A percentile compares a stretch with the other conserved stretches of the same genome.
These are phyloP conservation scores for Aricia artaxerxes DNA, from an alignment of 2,888 invertebrate species.

Conservation along the genomic window DNA sequence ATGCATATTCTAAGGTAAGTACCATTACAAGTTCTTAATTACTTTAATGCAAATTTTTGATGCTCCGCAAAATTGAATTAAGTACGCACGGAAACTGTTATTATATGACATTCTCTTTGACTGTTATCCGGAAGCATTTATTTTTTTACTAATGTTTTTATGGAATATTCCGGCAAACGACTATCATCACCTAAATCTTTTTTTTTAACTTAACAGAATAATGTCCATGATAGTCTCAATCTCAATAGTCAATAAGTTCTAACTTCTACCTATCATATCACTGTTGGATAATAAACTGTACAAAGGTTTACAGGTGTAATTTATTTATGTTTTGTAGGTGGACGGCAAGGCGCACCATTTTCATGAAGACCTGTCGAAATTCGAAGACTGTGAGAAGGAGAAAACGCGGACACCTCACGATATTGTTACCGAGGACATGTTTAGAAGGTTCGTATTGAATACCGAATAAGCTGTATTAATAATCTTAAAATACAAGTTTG, in stretches of 20 bases:
- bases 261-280: too few relatives aligned
- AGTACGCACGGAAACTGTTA: background rate
- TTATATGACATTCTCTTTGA: too few relatives aligned
- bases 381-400: constrained; percentile 65
- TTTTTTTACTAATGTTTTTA: background rate
- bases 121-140: background rate
- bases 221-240: background rate
- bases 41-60: background rate
- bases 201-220: too few relatives aligned
- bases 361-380: constrained; percentile 63
- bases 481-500: too few relatives aligned
- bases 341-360: constrained; percentile 63
- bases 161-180: background rate
- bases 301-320: background rate
- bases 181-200: background rate
- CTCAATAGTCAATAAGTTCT: too few relatives aligned
- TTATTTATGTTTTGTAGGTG: constrained; percentile 47
- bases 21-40: too few relatives aligned
- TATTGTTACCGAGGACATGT: constrained; percentile 87
- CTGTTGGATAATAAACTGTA: too few relatives aligned
- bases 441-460: constrained; percentile 72
- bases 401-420: constrained; percentile 77
- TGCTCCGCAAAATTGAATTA: too few relatives aligned
- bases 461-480: too few relatives aligned
- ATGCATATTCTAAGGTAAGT: background rate